A percentile compares a stretch with the other conserved stretches of the same genome.
Conservation (phyloP, 2,113 vertebrate species). For the Lasiurus cinereus region DNA sequence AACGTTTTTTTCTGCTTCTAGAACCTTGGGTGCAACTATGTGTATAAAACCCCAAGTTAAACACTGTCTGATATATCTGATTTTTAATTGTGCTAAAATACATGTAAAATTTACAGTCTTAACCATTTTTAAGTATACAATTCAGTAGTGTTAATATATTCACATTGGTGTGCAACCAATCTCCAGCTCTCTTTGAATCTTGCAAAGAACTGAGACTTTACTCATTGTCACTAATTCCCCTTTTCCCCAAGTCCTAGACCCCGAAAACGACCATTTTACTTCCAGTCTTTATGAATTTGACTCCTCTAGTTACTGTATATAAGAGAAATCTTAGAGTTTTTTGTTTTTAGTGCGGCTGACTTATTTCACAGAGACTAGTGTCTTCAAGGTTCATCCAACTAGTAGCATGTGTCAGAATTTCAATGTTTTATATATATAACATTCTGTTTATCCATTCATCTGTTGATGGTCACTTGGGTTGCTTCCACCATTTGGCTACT, state of each 20-base stretch:
- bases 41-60: not conserved
- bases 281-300: not conserved
- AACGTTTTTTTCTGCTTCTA: not conserved
- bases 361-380: constrained; percentile 3
- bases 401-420: constrained; percentile 1
- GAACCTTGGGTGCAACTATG: not conserved
- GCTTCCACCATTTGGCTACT: not conserved
- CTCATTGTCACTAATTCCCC: not conserved
- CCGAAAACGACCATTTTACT: not conserved
- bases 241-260: not conserved
- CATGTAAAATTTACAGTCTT: not conserved
- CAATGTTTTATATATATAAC: not conserved
- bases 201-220: not conserved
- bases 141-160: not conserved
- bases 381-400: not conserved
- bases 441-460: not conserved
- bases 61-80: not conserved
- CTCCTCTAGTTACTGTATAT: not conserved
- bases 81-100: not conserved
- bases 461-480: not conserved
- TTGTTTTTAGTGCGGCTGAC: not conserved
- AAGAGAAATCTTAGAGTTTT: not conserved
- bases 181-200: not conserved
- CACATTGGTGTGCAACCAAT: not conserved
- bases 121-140: not conserved